These are phyloP conservation scores for Eupithecia insigniata DNA, from an alignment of 2,888 invertebrate genomes.

Conservation along the genomic window DNA sequence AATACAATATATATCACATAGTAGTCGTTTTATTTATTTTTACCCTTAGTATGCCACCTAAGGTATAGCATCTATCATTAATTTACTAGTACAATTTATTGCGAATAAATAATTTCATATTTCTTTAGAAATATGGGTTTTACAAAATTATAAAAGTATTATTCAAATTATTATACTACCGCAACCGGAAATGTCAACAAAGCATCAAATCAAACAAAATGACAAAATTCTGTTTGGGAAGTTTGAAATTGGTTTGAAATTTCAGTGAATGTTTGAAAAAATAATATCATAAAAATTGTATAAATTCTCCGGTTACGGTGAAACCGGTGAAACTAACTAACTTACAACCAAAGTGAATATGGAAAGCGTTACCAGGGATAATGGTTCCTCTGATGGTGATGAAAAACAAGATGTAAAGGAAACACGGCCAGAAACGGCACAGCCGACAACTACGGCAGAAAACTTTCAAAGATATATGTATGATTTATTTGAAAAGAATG, in stretches of 20 bases:
- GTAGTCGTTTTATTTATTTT: background rate
- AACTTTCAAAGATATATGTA: constrained; percentile 84
- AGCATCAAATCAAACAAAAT: constrained; percentile 41
- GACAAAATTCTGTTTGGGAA: constrained; percentile 67
- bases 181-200: constrained; percentile 68
- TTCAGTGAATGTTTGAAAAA: constrained; percentile 53
- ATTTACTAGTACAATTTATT: background rate
- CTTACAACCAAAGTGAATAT: constrained; percentile 52
- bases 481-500: constrained; percentile 85
- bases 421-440: constrained; percentile 56
- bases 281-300: constrained; percentile 35
- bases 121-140: background rate
- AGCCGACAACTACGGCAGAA: constrained; percentile 59
- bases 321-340: constrained; percentile 15
- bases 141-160: background rate
- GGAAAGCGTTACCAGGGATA: constrained; percentile 51
- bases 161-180: background rate
- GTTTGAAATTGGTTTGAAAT: constrained; percentile 75
- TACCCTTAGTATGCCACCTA: background rate
- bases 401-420: constrained; percentile 49
- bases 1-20: constrained; percentile 9
- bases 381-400: constrained; percentile 34
- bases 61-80: background rate
- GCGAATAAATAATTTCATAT: background rate
- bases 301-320: constrained; percentile 43